Percentiles rank a stretch among this genome's conserved stretches.
Evolutionary conservation across 2,113 vertebrate species (phyloP).

Genomic region (human (Homo sapiens)): GRCh38 chr17:12531001-12531500

Average conservation of each 20-base stretch:
- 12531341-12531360: background rate
- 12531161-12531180: too few relatives aligned
- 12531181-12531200: background rate
- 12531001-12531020: background rate
- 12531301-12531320: background rate
- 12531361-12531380: background rate
- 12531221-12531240: background rate
- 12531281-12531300: background rate
- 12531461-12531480: background rate
- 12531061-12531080: background rate
- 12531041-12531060: too few relatives aligned
- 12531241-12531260: background rate
- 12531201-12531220: background rate
- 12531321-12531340: background rate
- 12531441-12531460: background rate
- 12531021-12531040: background rate
- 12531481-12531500: background rate
- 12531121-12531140: background rate
- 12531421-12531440: background rate
- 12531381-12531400: background rate
- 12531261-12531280: background rate
- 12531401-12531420: background rate
- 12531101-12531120: background rate
- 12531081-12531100: background rate
- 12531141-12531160: too few relatives aligned